Evolutionary conservation across 2,888 invertebrate species (phyloP), one percentile per base, ranked within the genome.

Genomic region (Reticulitermes lucifugus): DNA sequence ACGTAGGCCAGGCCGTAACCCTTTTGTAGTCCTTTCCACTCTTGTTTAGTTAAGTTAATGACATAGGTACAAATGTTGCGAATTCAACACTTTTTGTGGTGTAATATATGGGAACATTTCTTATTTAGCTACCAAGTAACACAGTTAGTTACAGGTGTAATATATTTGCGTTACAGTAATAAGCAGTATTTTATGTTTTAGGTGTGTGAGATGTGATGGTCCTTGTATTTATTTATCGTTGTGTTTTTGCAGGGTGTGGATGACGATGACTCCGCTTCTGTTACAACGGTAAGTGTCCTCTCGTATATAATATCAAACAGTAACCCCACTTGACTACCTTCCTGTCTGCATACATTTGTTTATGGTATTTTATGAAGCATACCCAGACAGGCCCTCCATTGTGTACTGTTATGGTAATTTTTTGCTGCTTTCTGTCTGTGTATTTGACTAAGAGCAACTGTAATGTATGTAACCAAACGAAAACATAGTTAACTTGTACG

Each of bases 181-280:
- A 41, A 55, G 18, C 41, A 73, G 29, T 73, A 41, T 77, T 75
- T 77, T 46, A 77, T 51, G 51, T 46, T 1, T 75, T 77, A 75
- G 43, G 77, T 77, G 77, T 25, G 46, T 41, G 21, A 18, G 21
- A 77, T 21, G 9, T 46, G 77, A 77, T 77, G 51, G 18, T 10
- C n/a, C 77, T 77, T 51, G 51, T 77, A 46, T 77, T 77, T 77
- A 77, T 77, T 46, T 46, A 77, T 77, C 22, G 77, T 77, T 77
- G 43, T 77, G 77, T 77, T 84, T 77, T 84, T 84, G 51, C 84
- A 84, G 84, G 84, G 43, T 55, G 94, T 94, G 88, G 95, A 95
- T 89, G 95, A 96, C 89, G 95, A 95, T 90, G 96, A 96, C 91
- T 92, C 95, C 89, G 94, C 93, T 89, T 94, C 94, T 88, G 92